Base-by-base conservation (phyloP, 2,797 vertebrate species). In the Moxostoma hubbsi region DNA sequence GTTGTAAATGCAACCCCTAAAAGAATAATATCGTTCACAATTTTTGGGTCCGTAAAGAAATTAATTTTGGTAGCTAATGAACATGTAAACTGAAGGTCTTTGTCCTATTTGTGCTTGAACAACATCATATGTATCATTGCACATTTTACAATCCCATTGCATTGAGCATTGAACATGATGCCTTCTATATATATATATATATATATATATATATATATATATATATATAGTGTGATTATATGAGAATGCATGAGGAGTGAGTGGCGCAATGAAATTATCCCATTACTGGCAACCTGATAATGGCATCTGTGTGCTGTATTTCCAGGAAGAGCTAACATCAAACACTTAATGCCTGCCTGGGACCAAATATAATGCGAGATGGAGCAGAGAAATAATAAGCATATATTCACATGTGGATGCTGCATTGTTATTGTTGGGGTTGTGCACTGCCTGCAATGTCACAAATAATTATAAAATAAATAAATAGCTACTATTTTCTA, bases 261-360 rank as follows among this genome's bases (percentile, higher is more conserved):
- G 66, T 68, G 66, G 64, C 53, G 61, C 81, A 80, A 83, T 76
- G 55, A 80, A 80, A 76, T 80, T 67, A 75, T 59, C 47, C 61
- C 62, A 66, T 45, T 79, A 83, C 73, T 80, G 62, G 77, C 59
- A 80, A 80, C 63, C 73, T 75, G 65, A 50, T 65, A 71, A 72
- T 53, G 55, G 67, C n/a, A 75, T 57, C 11, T 49, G 65, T 55
- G 58, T 62, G 66, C 74, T 43, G 55, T 70, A 45, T 79, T 76
- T 72, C 74, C 72, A 70, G 58, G 73, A 75, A 75, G 72, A 70
- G 58, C 50, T 54, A 10, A 24, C 51, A 63, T 62, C 16, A 71
- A 16, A 50, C 45, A 53, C 68, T 73, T 73, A 64, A 81, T 49
- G 67, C 68, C 71, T 74, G 71, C 53, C 70, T 67, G 71, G 46